These are phyloP conservation scores for Cheilosia soror DNA, from an alignment of 2,888 invertebrate species.

Conservation along the genomic window DNA sequence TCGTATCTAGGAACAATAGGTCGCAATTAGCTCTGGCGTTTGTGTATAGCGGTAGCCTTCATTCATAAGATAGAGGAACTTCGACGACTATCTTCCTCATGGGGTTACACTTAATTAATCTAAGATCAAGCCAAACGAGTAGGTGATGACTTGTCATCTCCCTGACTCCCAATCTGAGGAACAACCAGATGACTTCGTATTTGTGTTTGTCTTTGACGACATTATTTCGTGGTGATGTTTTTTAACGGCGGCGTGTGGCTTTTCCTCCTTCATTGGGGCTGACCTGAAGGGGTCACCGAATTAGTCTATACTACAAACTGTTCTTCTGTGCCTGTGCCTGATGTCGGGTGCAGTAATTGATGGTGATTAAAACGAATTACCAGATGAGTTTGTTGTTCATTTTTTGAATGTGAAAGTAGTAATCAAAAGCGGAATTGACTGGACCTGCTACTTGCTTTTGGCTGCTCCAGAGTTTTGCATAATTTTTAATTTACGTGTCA, in stretches of 20 bases:
- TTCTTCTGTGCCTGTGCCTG: slow-evolving; percentile 4
- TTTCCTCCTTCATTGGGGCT: slow-evolving; percentile 25
- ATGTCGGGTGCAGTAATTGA: slow-evolving; percentile 63
- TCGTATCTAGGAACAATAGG: slow-evolving; percentile 5
- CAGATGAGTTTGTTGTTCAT: slow-evolving; percentile 53
- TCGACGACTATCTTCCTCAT: slow-evolving; percentile 20
- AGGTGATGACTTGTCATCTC: slow-evolving; percentile 66
- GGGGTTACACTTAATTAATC: slow-evolving; percentile 68
- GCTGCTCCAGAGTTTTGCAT: slow-evolving; percentile 46
- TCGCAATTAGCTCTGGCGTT: slow-evolving; percentile 37
- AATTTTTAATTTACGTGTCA: slow-evolving; percentile 52
- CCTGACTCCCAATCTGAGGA: slow-evolving; percentile 48
- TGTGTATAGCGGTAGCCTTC: slow-evolving; percentile 20
- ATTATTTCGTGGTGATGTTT: slow-evolving; percentile 27
- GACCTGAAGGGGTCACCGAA: slow-evolving; percentile 71
- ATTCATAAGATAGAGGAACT: slow-evolving; percentile 47
- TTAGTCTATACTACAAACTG: slow-evolving; percentile 48
- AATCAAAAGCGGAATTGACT: slow-evolving; percentile 42
- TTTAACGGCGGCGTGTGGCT: not conserved
- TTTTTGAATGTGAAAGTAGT: slow-evolving; percentile 32
- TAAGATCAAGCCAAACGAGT: slow-evolving; percentile 62
- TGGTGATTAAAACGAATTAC: slow-evolving; percentile 74
- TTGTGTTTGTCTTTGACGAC: not conserved
- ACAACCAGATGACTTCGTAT: slow-evolving; percentile 34
- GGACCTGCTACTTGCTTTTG: not conserved